Conservation (phyloP, 2,797 vertebrate genomes). For the Enteromius thamalakanensis region DNA sequence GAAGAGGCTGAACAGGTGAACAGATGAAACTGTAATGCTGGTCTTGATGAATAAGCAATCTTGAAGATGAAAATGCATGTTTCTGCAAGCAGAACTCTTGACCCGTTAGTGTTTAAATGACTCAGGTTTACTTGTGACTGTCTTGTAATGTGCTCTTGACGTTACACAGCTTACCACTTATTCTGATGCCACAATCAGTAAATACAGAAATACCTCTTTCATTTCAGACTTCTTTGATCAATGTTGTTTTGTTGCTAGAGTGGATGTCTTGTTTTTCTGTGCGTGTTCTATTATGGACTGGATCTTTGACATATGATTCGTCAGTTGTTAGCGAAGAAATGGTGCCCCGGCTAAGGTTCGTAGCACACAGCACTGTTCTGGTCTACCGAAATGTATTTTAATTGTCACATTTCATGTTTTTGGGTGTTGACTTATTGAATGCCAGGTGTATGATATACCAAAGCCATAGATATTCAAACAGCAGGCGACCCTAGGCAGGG, state of each 20-base stretch:
- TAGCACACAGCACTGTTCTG: neutral
- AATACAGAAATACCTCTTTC: constrained; percentile 36
- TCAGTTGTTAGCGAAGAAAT: neutral
- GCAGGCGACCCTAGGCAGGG: neutral
- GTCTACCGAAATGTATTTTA: constrained; percentile 2
- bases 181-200: constrained; percentile 23
- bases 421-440: neutral
- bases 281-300: neutral
- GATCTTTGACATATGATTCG: neutral
- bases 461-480: neutral
- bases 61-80: neutral
- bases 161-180: neutral
- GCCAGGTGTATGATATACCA: neutral
- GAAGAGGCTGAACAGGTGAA: neutral
- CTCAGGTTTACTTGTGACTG: neutral
- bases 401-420: neutral
- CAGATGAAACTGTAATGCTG: neutral
- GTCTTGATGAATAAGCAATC: neutral
- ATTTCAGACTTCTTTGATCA: neutral
- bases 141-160: constrained; percentile 27
- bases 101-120: neutral
- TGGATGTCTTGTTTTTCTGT: constrained; percentile 10
- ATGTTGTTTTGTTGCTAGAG: neutral
- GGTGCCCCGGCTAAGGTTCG: neutral
- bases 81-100: neutral